These are phyloP conservation scores for Leucoptera coffeella DNA, from an alignment of 2,888 invertebrate genomes.

Conservation along the genomic window DNA sequence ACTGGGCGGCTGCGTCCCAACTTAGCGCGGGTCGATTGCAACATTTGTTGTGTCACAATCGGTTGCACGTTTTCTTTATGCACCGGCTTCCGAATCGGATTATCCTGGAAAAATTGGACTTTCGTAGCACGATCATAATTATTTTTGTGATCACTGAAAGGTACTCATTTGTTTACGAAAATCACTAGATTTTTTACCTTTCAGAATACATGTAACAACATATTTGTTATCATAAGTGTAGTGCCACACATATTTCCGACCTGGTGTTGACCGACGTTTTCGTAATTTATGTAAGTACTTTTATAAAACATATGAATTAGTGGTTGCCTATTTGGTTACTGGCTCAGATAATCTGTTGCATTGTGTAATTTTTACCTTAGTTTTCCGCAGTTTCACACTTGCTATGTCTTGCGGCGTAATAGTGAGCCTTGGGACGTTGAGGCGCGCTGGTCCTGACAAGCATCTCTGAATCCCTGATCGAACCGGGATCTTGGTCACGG, in stretches of 20 bases:
- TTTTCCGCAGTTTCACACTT: conserved; percentile 36
- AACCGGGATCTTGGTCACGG: conserved; percentile 10
- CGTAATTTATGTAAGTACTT: too few relatives aligned
- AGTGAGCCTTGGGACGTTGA: conserved; percentile 22
- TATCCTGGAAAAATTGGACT: conserved; percentile 18
- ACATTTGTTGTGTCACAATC: conserved; percentile 30
- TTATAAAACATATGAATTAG: too few relatives aligned
- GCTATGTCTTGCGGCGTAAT: conserved; percentile 44
- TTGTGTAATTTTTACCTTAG: conserved; percentile 25
- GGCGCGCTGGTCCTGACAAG: conserved; percentile 33
- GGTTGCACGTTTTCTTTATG: conserved; percentile 20
- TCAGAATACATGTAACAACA: too few relatives aligned
- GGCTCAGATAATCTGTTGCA: too few relatives aligned
- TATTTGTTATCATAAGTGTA: too few relatives aligned
- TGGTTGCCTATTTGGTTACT: too few relatives aligned
- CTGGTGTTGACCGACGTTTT: too few relatives aligned
- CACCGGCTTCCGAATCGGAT: conserved; percentile 21
- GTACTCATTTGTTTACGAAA: too few relatives aligned
- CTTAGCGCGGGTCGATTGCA: conserved; percentile 35
- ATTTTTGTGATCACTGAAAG: neutral
- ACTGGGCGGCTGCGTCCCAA: conserved; percentile 27
- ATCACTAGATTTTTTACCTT: too few relatives aligned
- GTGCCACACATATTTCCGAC: too few relatives aligned
- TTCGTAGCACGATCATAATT: neutral
- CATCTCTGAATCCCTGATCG: conserved; percentile 29